Conservation (phyloP, 1,140 invertebrate species). For the Aphaenogaster rudis region DNA sequence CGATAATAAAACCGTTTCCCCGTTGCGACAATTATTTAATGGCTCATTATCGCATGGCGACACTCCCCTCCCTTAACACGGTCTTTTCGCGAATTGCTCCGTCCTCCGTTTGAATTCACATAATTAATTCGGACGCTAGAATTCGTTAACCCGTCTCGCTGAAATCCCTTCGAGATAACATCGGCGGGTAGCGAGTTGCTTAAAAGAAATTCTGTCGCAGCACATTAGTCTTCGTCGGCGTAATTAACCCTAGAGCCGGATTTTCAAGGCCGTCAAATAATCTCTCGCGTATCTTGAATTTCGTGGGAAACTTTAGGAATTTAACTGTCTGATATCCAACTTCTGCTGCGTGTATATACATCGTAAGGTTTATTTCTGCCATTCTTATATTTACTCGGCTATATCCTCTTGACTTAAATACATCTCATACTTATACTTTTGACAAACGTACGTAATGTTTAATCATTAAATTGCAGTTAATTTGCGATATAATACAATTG, state of each 20-base stretch:
- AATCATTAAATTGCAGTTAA: constrained; percentile 9
- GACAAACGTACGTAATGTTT: not conserved
- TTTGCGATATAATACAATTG: not conserved
- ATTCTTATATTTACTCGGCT: not conserved
- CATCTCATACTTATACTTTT: not conserved
- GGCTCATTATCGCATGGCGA: constrained; percentile 76
- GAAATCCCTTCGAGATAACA: constrained; percentile 59
- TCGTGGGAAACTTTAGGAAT: constrained; percentile 35
- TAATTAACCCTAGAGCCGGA: constrained; percentile 50
- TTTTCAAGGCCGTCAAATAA: constrained; percentile 31
- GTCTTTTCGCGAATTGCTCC: constrained; percentile 13
- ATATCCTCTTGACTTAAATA: not conserved
- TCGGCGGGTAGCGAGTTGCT: constrained; percentile 39
- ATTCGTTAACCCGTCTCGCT: constrained; percentile 65
- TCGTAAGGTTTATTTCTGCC: not conserved
- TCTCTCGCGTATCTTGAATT: not conserved
- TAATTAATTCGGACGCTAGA: constrained; percentile 72
- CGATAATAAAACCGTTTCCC: constrained; percentile 75
- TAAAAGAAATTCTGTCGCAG: constrained; percentile 62
- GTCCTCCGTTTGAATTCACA: constrained; percentile 53
- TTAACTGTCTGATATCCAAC: not conserved
- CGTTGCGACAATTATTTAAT: constrained; percentile 77
- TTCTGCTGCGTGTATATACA: not conserved
- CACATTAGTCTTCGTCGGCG: constrained; percentile 63
- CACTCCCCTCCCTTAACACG: constrained; percentile 44